Base-by-base conservation (phyloP, 2,888 invertebrate species). In the Catocala nupta region DNA sequence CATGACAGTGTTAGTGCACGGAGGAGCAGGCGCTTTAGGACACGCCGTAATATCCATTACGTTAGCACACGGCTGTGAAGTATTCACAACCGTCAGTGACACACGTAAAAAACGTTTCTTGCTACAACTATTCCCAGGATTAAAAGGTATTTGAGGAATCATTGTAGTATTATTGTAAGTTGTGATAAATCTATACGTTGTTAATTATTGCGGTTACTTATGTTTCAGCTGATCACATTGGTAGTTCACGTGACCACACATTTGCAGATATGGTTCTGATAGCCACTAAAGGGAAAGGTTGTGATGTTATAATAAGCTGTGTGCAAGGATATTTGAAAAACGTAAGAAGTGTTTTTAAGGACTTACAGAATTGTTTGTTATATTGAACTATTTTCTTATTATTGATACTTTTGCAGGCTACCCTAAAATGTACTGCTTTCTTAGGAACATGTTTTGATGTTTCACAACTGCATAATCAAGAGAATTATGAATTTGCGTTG, bases 211-310 rank as follows among this genome's bases (percentile, higher is more conserved):
- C 25, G 25, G 25, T 25, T 25, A 25, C 25, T 25, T 25, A 25
- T 4, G 11, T 85, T 84, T 51, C 68, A 90, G 90, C 78, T 53
- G 78, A 85, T 5, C 68, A 89, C 33, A 85, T 91, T 12, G 86
- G 86, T 9, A 82, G 83, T 65, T 90, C 89, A 3, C 80, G 89
- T 0, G 84, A 90, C 51, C 8, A 63, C 0, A 76, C 75, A 36
- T 90, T 81, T 34, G 50, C 16, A 52, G 74, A 81, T 13, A 68
- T 75, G 60, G 58, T 81, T 39, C 34, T 63, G 25, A 45, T 0
- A 10, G 59, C 52, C 5, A 76, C 79, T 8, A 66, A 70, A 5
- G 70, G 71, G 8, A 4, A 54, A 0, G 89, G 89, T 2, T 87
- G 88, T 50, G 62, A 82, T 6, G 25, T 89, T 5, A 62, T 88